Percentiles rank a stretch among this genome's conserved stretches.
These are phyloP conservation scores for Podocnemis expansa DNA, from an alignment of 2,113 vertebrate species.

Conservation along the genomic window DNA sequence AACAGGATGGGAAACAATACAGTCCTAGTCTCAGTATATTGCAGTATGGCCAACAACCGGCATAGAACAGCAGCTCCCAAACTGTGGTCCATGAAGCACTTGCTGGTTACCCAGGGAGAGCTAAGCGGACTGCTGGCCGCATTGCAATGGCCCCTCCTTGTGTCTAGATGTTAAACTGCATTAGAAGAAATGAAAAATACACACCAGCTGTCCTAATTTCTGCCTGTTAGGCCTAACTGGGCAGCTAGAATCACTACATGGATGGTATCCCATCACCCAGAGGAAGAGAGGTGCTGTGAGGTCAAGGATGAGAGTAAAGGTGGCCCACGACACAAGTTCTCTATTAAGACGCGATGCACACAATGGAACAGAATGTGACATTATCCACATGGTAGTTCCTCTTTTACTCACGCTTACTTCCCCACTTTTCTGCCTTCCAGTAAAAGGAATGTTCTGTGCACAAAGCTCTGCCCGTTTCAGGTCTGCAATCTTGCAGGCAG, in stretches of 20 bases:
- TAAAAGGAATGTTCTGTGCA: background rate
- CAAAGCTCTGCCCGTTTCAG: background rate
- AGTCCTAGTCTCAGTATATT: background rate
- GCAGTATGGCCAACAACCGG: background rate
- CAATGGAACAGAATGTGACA: background rate
- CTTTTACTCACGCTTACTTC: slow-evolving; percentile 54
- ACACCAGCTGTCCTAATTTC: background rate
- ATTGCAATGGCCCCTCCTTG: fast-evolving
- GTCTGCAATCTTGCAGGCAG: background rate
- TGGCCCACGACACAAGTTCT: background rate
- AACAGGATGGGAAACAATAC: background rate
- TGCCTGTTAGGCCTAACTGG: background rate
- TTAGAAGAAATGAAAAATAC: background rate
- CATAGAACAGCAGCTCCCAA: fast-evolving
- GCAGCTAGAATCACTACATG: background rate
- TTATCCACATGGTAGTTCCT: slow-evolving; percentile 43
- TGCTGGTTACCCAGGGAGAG: background rate
- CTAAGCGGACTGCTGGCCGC: fast-evolving
- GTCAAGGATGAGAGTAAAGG: background rate
- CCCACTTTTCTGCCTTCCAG: background rate
- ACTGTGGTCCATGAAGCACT: background rate
- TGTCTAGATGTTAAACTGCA: background rate
- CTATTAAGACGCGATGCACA: background rate
- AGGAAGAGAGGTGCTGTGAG: background rate
- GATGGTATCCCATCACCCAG: background rate